These are phyloP conservation scores for Microdon myrmicae DNA, from an alignment of 2,888 invertebrate species.

Conservation along the genomic window DNA sequence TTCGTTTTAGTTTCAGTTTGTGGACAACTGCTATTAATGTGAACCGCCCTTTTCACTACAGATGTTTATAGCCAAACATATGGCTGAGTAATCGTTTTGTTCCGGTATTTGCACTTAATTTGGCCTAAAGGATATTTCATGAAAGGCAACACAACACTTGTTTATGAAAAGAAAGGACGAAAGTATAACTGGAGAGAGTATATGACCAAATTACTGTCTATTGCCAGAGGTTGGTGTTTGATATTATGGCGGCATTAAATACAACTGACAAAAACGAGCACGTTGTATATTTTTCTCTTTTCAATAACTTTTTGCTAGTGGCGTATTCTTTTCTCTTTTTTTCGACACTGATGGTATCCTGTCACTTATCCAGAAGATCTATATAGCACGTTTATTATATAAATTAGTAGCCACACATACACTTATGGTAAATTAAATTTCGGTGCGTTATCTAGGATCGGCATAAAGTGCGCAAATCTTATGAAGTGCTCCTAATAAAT, in stretches of 20 bases:
- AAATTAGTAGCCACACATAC: slow-evolving; percentile 24
- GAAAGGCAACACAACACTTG: slow-evolving; percentile 11
- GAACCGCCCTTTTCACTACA: slow-evolving; percentile 15
- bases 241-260: slow-evolving; percentile 9
- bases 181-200: slow-evolving; percentile 22
- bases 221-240: slow-evolving; percentile 7
- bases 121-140: slow-evolving; percentile 5
- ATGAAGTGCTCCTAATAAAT: no score
- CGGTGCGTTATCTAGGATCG: slow-evolving; percentile 16
- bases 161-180: slow-evolving; percentile 12
- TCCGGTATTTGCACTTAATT: slow-evolving; percentile 13
- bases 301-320: no score
- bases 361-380: slow-evolving; percentile 23
- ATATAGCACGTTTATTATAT: slow-evolving; percentile 11
- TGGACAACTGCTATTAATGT: slow-evolving; percentile 22
- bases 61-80: slow-evolving; percentile 7
- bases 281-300: slow-evolving; percentile 18
- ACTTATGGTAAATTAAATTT: slow-evolving; percentile 25
- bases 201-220: slow-evolving; percentile 28
- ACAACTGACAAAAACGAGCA: no score
- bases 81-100: slow-evolving; percentile 20
- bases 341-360: slow-evolving; percentile 2
- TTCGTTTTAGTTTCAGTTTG: slow-evolving; percentile 10
- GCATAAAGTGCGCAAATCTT: no score
- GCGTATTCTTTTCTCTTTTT: no score